Evolutionary conservation across 2,797 vertebrate genomes (phyloP).

Genomic region (Lutjanus campechanus): DNA sequence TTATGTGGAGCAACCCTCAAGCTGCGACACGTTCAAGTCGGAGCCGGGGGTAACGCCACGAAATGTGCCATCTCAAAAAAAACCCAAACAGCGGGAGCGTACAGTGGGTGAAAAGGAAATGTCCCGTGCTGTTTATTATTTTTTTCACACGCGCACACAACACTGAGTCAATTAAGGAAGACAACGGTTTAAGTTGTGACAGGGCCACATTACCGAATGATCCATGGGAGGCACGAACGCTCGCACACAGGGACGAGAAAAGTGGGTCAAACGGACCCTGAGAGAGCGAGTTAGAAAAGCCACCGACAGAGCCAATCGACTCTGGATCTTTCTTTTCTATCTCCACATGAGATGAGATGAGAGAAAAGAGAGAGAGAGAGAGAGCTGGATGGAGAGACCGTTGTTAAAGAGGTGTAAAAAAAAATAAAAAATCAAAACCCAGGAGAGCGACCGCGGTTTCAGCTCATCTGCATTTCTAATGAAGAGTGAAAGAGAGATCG

Average conservation of each 20-base stretch:
- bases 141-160: not conserved
- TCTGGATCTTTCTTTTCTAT: conserved; percentile 31
- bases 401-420: conserved; percentile 57
- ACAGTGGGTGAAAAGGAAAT: conserved; percentile 1
- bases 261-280: conserved; percentile 77
- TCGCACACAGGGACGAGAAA: conserved; percentile 41
- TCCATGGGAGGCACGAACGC: conserved; percentile 39
- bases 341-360: conserved; percentile 36
- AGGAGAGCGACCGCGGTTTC: conserved; percentile 38
- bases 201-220: conserved; percentile 51
- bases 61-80: conserved; percentile 28
- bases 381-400: conserved; percentile 31
- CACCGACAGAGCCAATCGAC: conserved; percentile 54
- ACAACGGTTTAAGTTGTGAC: conserved; percentile 45
- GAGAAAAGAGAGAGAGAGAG: conserved; percentile 3
- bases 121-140: conserved; percentile 1
- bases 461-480: conserved; percentile 74
- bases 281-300: conserved; percentile 59
- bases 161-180: conserved; percentile 35
- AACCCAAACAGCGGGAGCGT: conserved; percentile 17
- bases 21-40: conserved; percentile 34
- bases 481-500: conserved; percentile 16
- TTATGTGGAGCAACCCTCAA: conserved; percentile 64
- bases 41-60: conserved; percentile 5
- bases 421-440: conserved; percentile 53